These are phyloP conservation scores for Etheostoma perlongum DNA, from an alignment of 2,797 vertebrate genomes.

Conservation along the genomic window DNA sequence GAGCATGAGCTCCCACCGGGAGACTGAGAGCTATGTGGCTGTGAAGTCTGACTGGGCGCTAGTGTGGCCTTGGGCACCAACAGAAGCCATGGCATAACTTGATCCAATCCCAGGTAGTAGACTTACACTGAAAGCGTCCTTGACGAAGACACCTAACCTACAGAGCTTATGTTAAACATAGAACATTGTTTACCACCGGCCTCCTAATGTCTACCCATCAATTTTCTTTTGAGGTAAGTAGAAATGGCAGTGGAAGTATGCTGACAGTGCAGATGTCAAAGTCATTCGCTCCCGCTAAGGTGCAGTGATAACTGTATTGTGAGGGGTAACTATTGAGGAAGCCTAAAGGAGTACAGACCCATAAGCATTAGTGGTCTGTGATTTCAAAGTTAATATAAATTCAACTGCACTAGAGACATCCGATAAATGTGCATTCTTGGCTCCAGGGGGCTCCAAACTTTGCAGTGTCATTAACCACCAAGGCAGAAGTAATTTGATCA, in stretches of 20 bases:
- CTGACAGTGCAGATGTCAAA: conserved; percentile 66
- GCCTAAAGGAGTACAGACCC: conserved; percentile 54
- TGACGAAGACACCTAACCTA: conserved; percentile 38
- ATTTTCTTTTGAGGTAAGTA: conserved; percentile 23
- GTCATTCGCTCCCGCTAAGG: conserved; percentile 54
- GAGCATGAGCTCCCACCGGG: conserved; percentile 73
- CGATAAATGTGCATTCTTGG: conserved; percentile 68
- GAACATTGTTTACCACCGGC: conserved; percentile 43
- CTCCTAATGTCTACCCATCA: conserved; percentile 40
- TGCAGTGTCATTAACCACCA: conserved; percentile 74
- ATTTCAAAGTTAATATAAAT: conserved; percentile 73
- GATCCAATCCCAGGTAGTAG: conserved; percentile 55
- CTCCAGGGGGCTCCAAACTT: conserved; percentile 70
- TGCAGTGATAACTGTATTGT: conserved; percentile 49
- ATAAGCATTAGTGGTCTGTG: conserved; percentile 51
- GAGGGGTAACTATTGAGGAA: conserved; percentile 42
- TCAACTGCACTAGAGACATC: conserved; percentile 57
- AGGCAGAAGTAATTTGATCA: conserved; percentile 80
- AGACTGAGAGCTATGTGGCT: conserved; percentile 66
- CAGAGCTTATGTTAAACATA: conserved; percentile 42
- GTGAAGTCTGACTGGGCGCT: conserved; percentile 61
- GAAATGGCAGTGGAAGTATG: conserved; percentile 52
- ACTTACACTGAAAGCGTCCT: conserved; percentile 31
- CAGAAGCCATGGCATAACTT: conserved; percentile 45
- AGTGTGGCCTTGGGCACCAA: conserved; percentile 51